Evolutionary conservation across 2,888 invertebrate genomes (phyloP).

Genomic region (Glaucopsyche alexis): DNA sequence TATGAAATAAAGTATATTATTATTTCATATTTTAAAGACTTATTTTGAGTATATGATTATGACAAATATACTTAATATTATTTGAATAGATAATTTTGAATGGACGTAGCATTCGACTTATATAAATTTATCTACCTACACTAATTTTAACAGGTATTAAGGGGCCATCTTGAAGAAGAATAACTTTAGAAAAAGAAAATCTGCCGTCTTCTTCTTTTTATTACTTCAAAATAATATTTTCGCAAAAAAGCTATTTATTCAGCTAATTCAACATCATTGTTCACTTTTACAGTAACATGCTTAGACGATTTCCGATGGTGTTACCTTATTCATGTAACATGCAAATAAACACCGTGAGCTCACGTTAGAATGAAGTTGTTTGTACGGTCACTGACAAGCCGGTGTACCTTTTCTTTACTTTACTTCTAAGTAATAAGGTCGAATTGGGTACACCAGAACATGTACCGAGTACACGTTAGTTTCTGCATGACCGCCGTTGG

Average conservation of each 20-base stretch:
- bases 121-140: no score
- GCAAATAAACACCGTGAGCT: conserved; percentile 1
- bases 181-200: no score
- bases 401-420: no score
- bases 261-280: no score
- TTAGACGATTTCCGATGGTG: neutral
- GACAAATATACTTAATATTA: neutral
- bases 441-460: neutral
- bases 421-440: no score
- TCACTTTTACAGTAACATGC: neutral
- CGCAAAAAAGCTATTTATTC: no score
- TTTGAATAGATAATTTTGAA: no score
- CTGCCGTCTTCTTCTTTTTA: no score
- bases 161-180: no score
- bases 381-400: neutral
- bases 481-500: neutral
- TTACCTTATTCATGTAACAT: neutral
- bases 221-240: no score
- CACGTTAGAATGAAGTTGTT: neutral
- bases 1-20: neutral
- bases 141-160: no score
- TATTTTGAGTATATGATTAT: neutral
- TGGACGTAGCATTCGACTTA: no score
- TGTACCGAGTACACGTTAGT: neutral
- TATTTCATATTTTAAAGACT: neutral